Conservation (phyloP, 92 coral and sea anemone species). For the Umimayanthus chanpuru region DNA sequence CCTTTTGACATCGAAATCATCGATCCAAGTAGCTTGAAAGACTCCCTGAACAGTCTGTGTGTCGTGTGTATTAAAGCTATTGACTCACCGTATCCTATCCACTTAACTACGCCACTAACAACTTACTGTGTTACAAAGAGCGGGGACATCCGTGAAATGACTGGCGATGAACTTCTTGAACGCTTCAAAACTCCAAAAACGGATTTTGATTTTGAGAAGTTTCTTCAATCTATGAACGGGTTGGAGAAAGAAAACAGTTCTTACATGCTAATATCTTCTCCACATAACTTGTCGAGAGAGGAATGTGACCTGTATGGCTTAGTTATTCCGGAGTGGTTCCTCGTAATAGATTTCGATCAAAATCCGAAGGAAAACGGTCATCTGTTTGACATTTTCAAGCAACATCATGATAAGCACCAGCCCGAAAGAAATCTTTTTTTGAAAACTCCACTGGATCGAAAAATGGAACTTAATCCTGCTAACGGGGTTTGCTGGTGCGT, state of each 20-base stretch:
- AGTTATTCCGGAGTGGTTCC: constrained; percentile 81
- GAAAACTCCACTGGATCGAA: constrained; percentile 67
- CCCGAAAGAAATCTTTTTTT: constrained; percentile 75
- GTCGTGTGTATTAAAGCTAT: constrained; percentile 62
- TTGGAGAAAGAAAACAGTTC: constrained; percentile 64
- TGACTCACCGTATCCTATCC: constrained; percentile 75
- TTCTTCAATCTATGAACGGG: constrained; percentile 54
- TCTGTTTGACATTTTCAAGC: constrained; percentile 55
- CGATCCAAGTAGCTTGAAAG: constrained; percentile 34
- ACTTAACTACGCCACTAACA: constrained; percentile 60
- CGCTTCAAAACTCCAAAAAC: constrained; percentile 46
- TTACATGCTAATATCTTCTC: constrained; percentile 65
- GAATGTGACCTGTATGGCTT: constrained; percentile 72
- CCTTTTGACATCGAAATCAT: constrained; percentile 26
- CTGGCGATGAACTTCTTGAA: constrained; percentile 40
- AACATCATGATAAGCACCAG: constrained; percentile 68
- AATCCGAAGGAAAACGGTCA: constrained; percentile 61
- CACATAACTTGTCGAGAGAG: constrained; percentile 50
- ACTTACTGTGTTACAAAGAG: constrained; percentile 47
- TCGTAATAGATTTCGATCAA: constrained; percentile 81
- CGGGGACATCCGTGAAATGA: constrained; percentile 47
- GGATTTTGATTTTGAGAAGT: constrained; percentile 56
- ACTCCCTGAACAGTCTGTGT: constrained; percentile 40
- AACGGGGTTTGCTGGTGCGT: constrained; percentile 86
- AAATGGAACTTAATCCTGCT: constrained; percentile 65